Evolutionary conservation across 2,888 invertebrate genomes (phyloP).

Genomic region (Byasa hedistus): DNA sequence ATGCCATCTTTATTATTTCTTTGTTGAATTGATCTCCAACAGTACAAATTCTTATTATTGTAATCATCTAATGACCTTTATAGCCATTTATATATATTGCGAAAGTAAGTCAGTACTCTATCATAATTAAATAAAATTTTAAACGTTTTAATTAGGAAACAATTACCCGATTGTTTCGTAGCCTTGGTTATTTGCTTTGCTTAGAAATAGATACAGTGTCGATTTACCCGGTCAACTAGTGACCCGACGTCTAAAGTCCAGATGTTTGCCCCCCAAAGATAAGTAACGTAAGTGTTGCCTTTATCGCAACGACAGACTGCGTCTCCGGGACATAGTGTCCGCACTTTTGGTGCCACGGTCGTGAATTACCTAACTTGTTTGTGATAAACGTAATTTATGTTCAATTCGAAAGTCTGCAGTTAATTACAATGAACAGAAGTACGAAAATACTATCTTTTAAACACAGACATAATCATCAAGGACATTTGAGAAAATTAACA

Average conservation of each 20-base stretch:
- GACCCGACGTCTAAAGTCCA: slow-evolving; percentile 17
- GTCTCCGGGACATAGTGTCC: slow-evolving; percentile 11
- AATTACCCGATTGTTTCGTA: neutral
- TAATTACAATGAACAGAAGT: neutral
- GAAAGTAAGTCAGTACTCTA: neutral
- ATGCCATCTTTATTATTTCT: no score
- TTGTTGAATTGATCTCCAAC: no score
- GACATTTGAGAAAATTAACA: neutral
- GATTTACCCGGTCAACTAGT: slow-evolving; percentile 12
- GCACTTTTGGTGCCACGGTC: slow-evolving; percentile 6
- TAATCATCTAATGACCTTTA: no score
- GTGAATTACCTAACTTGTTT: slow-evolving; percentile 10
- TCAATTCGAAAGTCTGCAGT: neutral
- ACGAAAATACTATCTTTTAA: neutral
- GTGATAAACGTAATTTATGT: neutral
- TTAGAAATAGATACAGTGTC: slow-evolving; percentile 1
- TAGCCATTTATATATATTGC: no score
- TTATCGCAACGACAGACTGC: slow-evolving; percentile 11
- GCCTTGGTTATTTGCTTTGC: neutral
- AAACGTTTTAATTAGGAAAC: neutral
- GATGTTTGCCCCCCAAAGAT: slow-evolving; percentile 12
- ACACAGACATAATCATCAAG: neutral
- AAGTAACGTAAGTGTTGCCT: slow-evolving; percentile 1
- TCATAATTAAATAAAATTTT: neutral
- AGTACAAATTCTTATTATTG: no score